Evolutionary conservation across 1,140 invertebrate species (phyloP).

Genomic region (Diprion similis): DNA sequence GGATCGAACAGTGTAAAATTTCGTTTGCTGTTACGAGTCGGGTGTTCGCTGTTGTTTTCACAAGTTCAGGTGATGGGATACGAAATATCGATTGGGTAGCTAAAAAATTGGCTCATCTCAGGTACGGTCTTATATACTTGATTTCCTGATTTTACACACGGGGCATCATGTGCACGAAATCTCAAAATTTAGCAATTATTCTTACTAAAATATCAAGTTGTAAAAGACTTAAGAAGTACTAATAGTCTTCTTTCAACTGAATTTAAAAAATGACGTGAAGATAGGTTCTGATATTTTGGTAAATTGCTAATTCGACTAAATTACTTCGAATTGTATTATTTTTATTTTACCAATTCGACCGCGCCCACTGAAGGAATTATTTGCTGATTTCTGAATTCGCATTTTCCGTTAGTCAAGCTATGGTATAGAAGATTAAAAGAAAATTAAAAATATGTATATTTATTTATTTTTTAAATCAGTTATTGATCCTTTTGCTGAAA

Average conservation of each 20-base stretch:
- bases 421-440: background rate
- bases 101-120: constrained; percentile 33
- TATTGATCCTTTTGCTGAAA: background rate
- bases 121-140: constrained; percentile 39
- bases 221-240: background rate
- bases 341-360: no score
- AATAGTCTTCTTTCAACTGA: background rate
- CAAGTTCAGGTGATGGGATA: constrained; percentile 22
- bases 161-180: background rate
- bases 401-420: no score
- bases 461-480: background rate
- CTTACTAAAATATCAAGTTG: constrained; percentile 21
- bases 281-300: background rate
- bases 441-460: background rate
- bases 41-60: constrained; percentile 16
- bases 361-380: no score
- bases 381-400: no score
- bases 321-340: background rate
- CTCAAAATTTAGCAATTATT: no score
- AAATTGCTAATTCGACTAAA: background rate
- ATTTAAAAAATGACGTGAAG: constrained; percentile 15
- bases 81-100: constrained; percentile 40
- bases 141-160: constrained; percentile 24
- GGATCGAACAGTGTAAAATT: constrained; percentile 32
- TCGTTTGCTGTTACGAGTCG: constrained; percentile 19